A percentile compares a stretch with the other conserved stretches of the same genome.
These are phyloP conservation scores for Hirtodrosophila duncani DNA, from an alignment of 2,888 invertebrate species.

Conservation along the genomic window DNA sequence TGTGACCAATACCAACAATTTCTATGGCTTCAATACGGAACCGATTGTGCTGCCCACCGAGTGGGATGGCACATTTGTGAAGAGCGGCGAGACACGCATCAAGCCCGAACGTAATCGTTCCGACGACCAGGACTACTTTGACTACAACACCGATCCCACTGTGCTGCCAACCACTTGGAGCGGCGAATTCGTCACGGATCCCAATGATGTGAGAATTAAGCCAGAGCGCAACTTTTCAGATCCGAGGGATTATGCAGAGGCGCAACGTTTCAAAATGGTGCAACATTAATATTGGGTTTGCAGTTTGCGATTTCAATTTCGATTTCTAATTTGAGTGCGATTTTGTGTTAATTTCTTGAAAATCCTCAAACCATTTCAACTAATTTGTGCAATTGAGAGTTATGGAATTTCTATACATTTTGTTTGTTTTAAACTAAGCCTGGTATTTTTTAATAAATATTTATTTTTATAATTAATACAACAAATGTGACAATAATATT, in stretches of 20 bases:
- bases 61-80: slow-evolving; percentile 77
- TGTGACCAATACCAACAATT: slow-evolving; percentile 75
- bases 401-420: slow-evolving; percentile 29
- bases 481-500: slow-evolving; percentile 16
- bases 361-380: slow-evolving; percentile 31
- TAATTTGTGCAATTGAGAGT: no score
- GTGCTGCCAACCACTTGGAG: slow-evolving; percentile 75
- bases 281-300: slow-evolving; percentile 36
- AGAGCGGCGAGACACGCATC: slow-evolving; percentile 67
- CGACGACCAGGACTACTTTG: slow-evolving; percentile 73
- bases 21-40: slow-evolving; percentile 74
- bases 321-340: no score
- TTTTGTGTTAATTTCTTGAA: slow-evolving; percentile 12
- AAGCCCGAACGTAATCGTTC: slow-evolving; percentile 76
- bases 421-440: slow-evolving; percentile 55
- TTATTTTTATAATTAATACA: slow-evolving; percentile 58
- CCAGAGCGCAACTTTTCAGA: slow-evolving; percentile 77
- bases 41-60: slow-evolving; percentile 74
- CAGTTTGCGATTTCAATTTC: background rate
- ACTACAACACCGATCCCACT: slow-evolving; percentile 71
- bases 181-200: slow-evolving; percentile 75
- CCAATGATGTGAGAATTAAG: slow-evolving; percentile 75
- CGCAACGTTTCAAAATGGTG: slow-evolving; percentile 67
- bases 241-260: slow-evolving; percentile 76
- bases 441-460: slow-evolving; percentile 46